Evolutionary conservation across 2,797 vertebrate genomes (phyloP).

Genomic region (Cichlasoma orientale): DNA sequence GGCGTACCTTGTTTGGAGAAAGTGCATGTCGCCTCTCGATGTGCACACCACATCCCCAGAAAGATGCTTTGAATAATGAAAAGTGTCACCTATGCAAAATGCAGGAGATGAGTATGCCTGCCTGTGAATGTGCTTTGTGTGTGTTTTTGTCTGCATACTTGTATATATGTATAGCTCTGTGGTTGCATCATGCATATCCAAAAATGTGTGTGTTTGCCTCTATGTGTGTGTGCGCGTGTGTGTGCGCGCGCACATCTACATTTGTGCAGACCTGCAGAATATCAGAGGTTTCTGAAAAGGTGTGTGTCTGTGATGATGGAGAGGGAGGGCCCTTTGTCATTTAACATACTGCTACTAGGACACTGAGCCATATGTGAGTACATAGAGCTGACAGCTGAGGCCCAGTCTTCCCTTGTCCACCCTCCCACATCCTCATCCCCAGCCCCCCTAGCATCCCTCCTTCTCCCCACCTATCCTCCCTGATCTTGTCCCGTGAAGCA

Average conservation of each 20-base stretch:
- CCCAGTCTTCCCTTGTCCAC: slow-evolving; percentile 53
- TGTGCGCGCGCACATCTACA: slow-evolving; percentile 14
- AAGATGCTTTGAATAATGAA: slow-evolving; percentile 87
- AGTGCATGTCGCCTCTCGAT: slow-evolving; percentile 81
- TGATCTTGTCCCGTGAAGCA: slow-evolving; percentile 59
- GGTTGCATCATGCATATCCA: slow-evolving; percentile 25
- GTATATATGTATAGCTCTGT: slow-evolving; percentile 29
- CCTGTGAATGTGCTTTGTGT: slow-evolving; percentile 67
- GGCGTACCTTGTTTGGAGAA: slow-evolving; percentile 82
- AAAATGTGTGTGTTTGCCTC: background rate
- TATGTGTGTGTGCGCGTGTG: slow-evolving; percentile 10
- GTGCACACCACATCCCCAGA: slow-evolving; percentile 80
- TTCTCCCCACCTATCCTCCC: slow-evolving; percentile 30
- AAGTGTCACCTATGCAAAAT: slow-evolving; percentile 86
- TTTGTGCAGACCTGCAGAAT: slow-evolving; percentile 29
- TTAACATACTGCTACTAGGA: slow-evolving; percentile 69
- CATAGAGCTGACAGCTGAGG: slow-evolving; percentile 73
- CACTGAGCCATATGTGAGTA: slow-evolving; percentile 75
- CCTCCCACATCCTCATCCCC: slow-evolving; percentile 54
- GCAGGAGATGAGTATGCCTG: slow-evolving; percentile 78
- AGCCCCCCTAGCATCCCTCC: slow-evolving; percentile 46
- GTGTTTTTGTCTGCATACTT: slow-evolving; percentile 57
- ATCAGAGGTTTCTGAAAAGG: slow-evolving; percentile 55
- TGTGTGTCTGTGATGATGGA: slow-evolving; percentile 57
- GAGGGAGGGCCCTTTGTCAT: slow-evolving; percentile 68